Percentiles rank a stretch among this genome's conserved stretches.
Conservation (phyloP, 2,113 vertebrate genomes). For the Cricetomys ansorgei region DNA sequence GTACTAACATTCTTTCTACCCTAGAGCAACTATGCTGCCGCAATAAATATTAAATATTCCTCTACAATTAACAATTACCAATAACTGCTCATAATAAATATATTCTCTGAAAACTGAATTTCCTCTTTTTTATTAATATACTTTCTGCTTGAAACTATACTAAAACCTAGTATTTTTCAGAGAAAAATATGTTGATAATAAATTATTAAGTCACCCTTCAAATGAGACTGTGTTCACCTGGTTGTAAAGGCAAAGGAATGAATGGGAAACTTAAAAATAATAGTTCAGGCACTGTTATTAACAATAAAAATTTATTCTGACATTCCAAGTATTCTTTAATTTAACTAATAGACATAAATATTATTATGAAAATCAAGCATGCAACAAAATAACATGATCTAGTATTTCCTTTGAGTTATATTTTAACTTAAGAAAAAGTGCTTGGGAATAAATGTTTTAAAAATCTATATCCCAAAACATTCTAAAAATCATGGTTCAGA, state of each 20-base stretch:
- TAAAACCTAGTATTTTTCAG: background rate
- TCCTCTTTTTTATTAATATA: background rate
- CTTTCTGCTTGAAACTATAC: background rate
- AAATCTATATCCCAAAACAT: background rate
- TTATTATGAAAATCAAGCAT: background rate
- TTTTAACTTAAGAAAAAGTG: constrained; percentile 1
- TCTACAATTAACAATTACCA: background rate
- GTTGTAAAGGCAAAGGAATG: background rate
- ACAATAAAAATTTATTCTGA: background rate
- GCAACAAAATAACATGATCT: background rate
- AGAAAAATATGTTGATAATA: constrained; percentile 23
- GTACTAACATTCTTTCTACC: too few species aligned
- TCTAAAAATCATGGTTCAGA: background rate
- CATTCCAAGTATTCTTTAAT: background rate
- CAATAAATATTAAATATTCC: too few species aligned
- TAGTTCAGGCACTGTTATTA: background rate
- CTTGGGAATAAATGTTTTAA: background rate
- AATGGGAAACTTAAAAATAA: background rate
- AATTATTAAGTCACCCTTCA: background rate
- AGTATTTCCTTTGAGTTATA: background rate
- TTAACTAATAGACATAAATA: background rate
- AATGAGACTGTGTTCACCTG: background rate
- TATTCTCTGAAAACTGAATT: background rate
- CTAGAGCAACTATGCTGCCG: too few species aligned
- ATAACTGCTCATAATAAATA: background rate